Evolutionary conservation across 2,113 vertebrate genomes (phyloP), one percentile per base, ranked within the genome.

Genomic region (Heterotilapia buettikoferi): DNA sequence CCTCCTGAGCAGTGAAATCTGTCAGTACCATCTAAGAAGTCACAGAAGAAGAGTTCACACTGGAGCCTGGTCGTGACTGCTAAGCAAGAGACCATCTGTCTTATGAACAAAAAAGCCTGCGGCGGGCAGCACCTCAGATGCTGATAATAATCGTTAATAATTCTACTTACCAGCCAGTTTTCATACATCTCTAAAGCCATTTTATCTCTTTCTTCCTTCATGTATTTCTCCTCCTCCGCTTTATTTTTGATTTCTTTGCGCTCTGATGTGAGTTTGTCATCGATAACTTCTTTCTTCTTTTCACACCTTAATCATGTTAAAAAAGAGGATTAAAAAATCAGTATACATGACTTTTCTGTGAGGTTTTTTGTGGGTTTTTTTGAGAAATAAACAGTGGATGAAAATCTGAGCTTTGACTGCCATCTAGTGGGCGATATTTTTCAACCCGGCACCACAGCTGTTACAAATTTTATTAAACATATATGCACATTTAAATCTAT

Each of bases 151-250:
- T 50, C 3, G 7, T 31, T 66, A 3, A 54, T 31, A 43, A 16
- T 53, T 86, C 26, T 79, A 95, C 96, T 90, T 96, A 99, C 99
- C 97, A 99, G 96, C 98, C 98, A 99, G 84, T 93, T 96, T 87
- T 98, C 97, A 93, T 98, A 99, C 87, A 96, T 95, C 78, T 97
- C 97, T 66, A 98, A 61, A 19, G 98, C 97, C 91, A 93, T 96
- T 93, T 97, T 96, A 56, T 97, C 97, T 91, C 95, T 96, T 89
- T 98, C 97, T 84, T 98, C 97, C 81, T 96, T 98, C 88, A 97
- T 91, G 57, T 96, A 96, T 57, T 78, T 93, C 61, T 97, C 95
- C 53, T 98, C 96, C 91, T 97, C 95, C 78, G 92, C 94, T 82
- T 97, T 97, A 80, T 87, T 95, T 92, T 91, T 95, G 82, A 97